These are phyloP conservation scores for Pogonognathellus flavescens DNA, from an alignment of 1,140 invertebrate species.

Conservation along the genomic window DNA sequence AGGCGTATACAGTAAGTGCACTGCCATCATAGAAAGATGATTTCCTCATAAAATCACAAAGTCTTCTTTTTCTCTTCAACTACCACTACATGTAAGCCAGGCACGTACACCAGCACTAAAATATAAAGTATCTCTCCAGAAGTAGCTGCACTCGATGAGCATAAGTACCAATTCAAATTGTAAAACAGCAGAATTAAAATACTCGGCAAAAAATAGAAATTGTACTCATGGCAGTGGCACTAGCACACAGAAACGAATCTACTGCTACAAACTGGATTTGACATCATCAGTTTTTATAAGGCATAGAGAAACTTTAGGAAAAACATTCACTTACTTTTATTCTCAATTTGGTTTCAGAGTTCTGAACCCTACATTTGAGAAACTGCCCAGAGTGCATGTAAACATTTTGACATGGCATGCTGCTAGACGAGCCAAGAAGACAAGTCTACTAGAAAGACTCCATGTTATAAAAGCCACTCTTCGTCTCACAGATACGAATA, in stretches of 20 bases:
- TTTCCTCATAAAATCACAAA: background rate
- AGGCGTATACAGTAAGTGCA: background rate
- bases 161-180: too few relatives aligned
- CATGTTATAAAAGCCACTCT: background rate
- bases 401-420: slow-evolving; percentile 2
- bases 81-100: background rate
- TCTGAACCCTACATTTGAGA: background rate
- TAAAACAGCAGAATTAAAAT: too few relatives aligned
- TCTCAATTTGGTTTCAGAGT: background rate
- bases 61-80: background rate
- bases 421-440: background rate
- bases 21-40: background rate
- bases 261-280: too few relatives aligned
- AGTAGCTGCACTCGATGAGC: too few relatives aligned
- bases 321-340: background rate
- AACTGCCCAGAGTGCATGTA: background rate
- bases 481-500: background rate
- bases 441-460: background rate
- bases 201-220: too few relatives aligned
- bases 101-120: too few relatives aligned
- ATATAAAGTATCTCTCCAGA: too few relatives aligned
- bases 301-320: too few relatives aligned
- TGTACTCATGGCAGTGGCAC: too few relatives aligned
- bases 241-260: too few relatives aligned
- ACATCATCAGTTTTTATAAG: too few relatives aligned